Base-by-base conservation (phyloP, 1,140 invertebrate species). In the Papilio dardanus region DNA sequence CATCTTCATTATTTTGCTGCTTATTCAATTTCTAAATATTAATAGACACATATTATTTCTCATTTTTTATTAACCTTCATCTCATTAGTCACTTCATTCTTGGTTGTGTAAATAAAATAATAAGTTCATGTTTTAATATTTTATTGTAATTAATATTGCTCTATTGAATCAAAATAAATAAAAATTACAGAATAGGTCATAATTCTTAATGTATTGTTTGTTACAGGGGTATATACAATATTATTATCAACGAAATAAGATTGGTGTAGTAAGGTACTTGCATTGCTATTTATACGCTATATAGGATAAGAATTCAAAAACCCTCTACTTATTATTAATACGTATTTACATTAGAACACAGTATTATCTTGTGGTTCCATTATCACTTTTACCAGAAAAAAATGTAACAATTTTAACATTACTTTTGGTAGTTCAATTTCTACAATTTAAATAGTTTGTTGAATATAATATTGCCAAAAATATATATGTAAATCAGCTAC, bases 141-240 rank as follows among this genome's bases (percentile, higher is more conserved):
- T 87, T 79, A 74, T 79, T 81, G 80, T 90, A 87, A 89, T 88
- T 90, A 91, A 88, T 92, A 91, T 92, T 91, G 90, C 90, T 90
- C 90, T 90, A 87, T 92, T 83, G 85, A 91, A 86, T 88, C 82
- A 76, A 90, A 92, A 92, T 90, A 90, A 92, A 92, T 92, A 90
- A 83, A 58, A 84, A 86, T 83, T 84, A 88, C 86, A 87, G 81
- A 90, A 88, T 88, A 89, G 10, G 71, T 54, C 85, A 89, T 79
- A 84, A 58, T 84, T 74, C 81, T 86, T 86, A 86, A 83, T 83
- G 85, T 86, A 82, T 81, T 83, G 86, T 81, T 81, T 83, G 86
- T 81, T 85, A 83, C 84, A 81, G 46, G 83, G 81, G 79, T 84
- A 80, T 78, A 78, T 87, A 88, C 83, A 84, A 82, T 81, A 85